Percentiles rank a stretch among this genome's conserved stretches.
Evolutionary conservation across 2,797 vertebrate genomes (phyloP).

Genomic region (Limosa lapponica): DNA sequence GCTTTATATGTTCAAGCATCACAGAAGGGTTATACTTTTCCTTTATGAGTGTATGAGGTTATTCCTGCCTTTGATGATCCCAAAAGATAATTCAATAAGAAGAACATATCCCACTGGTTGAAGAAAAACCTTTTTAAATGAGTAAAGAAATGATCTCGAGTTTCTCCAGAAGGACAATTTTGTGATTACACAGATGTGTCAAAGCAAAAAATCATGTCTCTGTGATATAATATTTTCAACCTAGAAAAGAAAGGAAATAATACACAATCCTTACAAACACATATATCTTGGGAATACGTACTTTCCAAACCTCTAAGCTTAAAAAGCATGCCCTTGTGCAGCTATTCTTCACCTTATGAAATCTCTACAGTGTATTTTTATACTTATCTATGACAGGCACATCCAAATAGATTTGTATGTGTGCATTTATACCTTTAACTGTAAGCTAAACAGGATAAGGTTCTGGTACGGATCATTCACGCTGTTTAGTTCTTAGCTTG

Average conservation of each 20-base stretch:
- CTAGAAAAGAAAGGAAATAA: not conserved
- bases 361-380: not conserved
- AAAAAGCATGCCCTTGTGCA: not conserved
- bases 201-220: not conserved
- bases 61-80: not conserved
- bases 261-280: not conserved
- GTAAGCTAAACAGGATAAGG: not conserved
- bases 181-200: not conserved
- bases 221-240: not conserved
- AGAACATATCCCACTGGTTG: not conserved
- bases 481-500: not conserved
- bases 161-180: not conserved
- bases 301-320: not conserved
- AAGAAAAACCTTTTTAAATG: not conserved
- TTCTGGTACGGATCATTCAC: not conserved
- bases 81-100: not conserved
- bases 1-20: not conserved
- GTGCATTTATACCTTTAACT: not conserved
- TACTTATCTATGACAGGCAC: not conserved
- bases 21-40: not conserved
- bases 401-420: not conserved
- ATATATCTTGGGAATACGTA: not conserved
- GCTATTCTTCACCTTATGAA: not conserved
- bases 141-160: not conserved
- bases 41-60: not conserved